Evolutionary conservation across 2,888 invertebrate species (phyloP), one percentile per base, ranked within the genome.

Genomic region (Thelaira solivaga): DNA sequence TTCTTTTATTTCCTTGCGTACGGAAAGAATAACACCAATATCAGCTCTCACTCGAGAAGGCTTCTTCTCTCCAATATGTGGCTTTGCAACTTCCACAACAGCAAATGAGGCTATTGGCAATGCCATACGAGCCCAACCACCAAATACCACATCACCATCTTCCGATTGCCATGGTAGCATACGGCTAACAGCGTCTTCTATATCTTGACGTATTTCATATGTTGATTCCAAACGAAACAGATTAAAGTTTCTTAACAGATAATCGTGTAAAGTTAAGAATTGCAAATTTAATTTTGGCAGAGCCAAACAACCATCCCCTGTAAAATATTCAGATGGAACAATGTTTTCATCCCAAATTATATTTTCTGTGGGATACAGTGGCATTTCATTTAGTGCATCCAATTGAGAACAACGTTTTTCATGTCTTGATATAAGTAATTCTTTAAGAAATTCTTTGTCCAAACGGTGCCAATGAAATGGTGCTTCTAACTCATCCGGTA

Each of bases 61-160:
- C 49, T 97, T 94, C 84, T 95, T 96, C 88, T 99, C 98, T 0
- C 99, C 94, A 47, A 96, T 94, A 86, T 96, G 95, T 0, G 96
- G 96, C 84, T 96, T 96, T 0, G 96, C 94, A 7, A 98, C 97
- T 90, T 99, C 98, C 0, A 98, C 96, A 1, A 99, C 96, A 2
- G 95, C 95, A 89, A 99, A 99, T 75, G 94, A 93, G 7, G 94
- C 92, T 69, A 99, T 94, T 0, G 98, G 97, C 83, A 98, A 94
- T 0, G 99, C 99, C 99, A 99, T 99, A 79, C 99, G 92, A 0
- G 99, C 98, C 99, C 99, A 99, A 1, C 99, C 99, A 11, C 98
- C 98, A 90, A 97, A 99, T 84, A 95, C 94, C 0, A 94, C 93
- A 62, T 92, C 92, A 0, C 92, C 93, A 86, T 97, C 96, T 90